Evolutionary conservation across 2,797 vertebrate species (phyloP).

Genomic region (Sebastes cheni): DNA sequence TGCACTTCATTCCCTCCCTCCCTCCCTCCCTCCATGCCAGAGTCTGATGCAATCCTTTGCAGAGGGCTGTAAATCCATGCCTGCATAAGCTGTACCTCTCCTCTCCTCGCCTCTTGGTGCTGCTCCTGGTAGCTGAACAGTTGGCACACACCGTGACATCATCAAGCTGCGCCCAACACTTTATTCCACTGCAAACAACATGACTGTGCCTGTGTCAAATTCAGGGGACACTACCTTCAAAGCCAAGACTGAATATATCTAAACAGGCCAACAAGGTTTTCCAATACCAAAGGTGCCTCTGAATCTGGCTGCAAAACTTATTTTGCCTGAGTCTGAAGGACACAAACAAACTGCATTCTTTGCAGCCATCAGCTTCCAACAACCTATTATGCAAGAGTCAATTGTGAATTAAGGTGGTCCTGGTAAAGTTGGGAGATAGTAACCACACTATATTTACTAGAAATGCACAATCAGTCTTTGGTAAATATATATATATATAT

Average conservation of each 20-base stretch:
- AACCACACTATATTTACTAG: neutral
- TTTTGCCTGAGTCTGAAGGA: neutral
- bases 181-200: slow-evolving; percentile 38
- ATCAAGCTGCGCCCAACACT: slow-evolving; percentile 64
- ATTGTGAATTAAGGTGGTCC: neutral
- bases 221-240: neutral
- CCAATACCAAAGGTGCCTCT: neutral
- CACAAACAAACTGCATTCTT: neutral
- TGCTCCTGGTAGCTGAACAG: slow-evolving; percentile 54
- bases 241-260: neutral
- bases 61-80: slow-evolving; percentile 84
- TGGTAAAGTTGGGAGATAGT: neutral
- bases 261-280: neutral
- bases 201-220: slow-evolving; percentile 30
- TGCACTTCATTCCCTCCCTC: slow-evolving; percentile 57
- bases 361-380: neutral
- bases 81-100: slow-evolving; percentile 68
- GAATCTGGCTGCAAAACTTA: neutral
- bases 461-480: neutral
- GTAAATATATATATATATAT: neutral
- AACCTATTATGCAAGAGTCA: neutral
- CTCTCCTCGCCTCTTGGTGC: slow-evolving; percentile 50
- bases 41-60: slow-evolving; percentile 88
- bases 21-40: slow-evolving; percentile 71
- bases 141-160: slow-evolving; percentile 71